Evolutionary conservation across 2,888 invertebrate species (phyloP).

Genomic region (Drosophila austrosaltans): DNA sequence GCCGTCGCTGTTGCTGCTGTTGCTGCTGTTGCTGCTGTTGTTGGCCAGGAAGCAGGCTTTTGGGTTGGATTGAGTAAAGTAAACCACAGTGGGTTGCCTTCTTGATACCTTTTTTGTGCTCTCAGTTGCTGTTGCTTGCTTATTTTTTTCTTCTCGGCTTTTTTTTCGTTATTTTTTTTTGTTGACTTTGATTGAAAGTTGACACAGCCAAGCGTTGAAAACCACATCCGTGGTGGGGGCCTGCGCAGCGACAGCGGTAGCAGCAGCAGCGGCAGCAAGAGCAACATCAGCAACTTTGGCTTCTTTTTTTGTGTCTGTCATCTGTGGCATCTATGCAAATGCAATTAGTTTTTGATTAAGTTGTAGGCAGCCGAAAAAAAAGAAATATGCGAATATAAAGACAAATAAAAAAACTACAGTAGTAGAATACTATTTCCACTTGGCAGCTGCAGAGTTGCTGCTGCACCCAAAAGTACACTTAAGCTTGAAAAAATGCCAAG

Average conservation of each 20-base stretch:
- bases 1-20: constrained; percentile 22
- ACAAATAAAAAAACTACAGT: constrained; percentile 9
- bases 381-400: neutral
- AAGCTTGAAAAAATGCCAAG: constrained; percentile 66
- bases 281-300: constrained; percentile 29
- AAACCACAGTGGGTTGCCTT: constrained; percentile 68
- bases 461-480: constrained; percentile 79
- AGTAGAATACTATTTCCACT: neutral
- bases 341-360: constrained; percentile 79
- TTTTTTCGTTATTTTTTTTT: constrained; percentile 40
- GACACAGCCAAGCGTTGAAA: constrained; percentile 81
- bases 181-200: constrained; percentile 79
- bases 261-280: constrained; percentile 26
- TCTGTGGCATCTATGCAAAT: constrained; percentile 65
- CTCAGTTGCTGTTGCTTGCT: neutral
- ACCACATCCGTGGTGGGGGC: constrained; percentile 78
- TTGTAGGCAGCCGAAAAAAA: constrained; percentile 65
- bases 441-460: constrained; percentile 10
- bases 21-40: constrained; percentile 24
- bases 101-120: constrained; percentile 6
- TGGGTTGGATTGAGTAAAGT: constrained; percentile 48
- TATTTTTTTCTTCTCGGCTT: neutral
- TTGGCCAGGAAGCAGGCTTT: constrained; percentile 68
- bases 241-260: constrained; percentile 39
- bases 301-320: constrained; percentile 17